Base-by-base conservation (phyloP, 92 coral and sea anemone genomes). In the Epizoanthus ramosus region DNA sequence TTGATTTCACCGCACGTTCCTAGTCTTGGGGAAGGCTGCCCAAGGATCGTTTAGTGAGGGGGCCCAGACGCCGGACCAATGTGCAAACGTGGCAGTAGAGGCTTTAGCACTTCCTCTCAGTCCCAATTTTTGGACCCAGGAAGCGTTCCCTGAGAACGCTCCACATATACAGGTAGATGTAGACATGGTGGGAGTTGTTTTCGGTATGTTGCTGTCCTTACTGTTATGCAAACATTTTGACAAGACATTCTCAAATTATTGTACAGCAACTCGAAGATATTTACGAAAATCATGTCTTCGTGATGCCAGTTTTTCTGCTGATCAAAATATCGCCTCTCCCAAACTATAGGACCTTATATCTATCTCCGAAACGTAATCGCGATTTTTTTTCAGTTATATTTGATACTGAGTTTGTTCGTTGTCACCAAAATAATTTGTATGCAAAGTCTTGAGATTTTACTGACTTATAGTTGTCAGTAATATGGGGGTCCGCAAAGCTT, bases 1-100 rank as follows among this genome's bases (percentile, higher is more conserved):
- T 0, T 8, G 89, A 85, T 89, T 89, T 89, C 89, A 89, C 92
- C 86, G 92, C 84, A 79, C 92, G 92, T 89, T 89, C 92, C 85
- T 67, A 65, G 92, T 89, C 89, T 69, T 66, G 89, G 54, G 92
- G 92, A 79, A 57, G 92, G 87, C 87, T 68, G 89, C 92, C 84
- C 92, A 28, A 43, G 83, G 92, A 89, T 89, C 89, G 92, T 24
- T 19, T 89, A 74, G 92, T 89, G 92, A 89, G 92, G 92, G 92
- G 89, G 87, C 87, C 92, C 73, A 39, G n/a, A 74, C 92, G 92
- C 92, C 76, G 92, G 92, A 85, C 92, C 67, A 56, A 50, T 21
- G 75, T 89, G 92, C 85, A 74, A 69, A 33, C 56, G 92, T 89
- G 92, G 92, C 79, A 80, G 85, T 63, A 81, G 86, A 87, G 73